These are phyloP conservation scores for Bembecia ichneumoniformis DNA, from an alignment of 2,888 invertebrate species.

Conservation along the genomic window DNA sequence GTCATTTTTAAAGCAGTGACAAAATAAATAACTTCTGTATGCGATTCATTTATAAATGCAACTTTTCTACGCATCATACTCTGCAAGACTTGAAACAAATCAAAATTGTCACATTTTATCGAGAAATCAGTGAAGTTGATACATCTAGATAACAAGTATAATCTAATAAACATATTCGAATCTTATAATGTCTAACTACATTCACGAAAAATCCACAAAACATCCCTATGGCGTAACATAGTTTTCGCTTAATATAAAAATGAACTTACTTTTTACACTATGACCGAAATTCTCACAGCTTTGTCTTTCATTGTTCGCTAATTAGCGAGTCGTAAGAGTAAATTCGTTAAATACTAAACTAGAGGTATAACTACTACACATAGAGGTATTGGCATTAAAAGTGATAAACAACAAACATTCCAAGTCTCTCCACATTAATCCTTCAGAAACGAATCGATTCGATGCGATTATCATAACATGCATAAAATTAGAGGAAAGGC, in stretches of 20 bases:
- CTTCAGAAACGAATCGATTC: too few relatives aligned
- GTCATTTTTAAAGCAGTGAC: too few relatives aligned
- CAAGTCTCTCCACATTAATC: neutral
- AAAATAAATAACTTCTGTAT: too few relatives aligned
- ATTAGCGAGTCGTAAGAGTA: constrained; percentile 61
- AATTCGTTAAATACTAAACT: constrained; percentile 65
- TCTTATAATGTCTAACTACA: constrained; percentile 31
- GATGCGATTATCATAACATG: too few relatives aligned
- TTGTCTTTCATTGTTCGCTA: constrained; percentile 73
- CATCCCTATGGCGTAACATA: constrained; percentile 32
- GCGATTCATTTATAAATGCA: too few relatives aligned
- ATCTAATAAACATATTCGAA: constrained; percentile 11
- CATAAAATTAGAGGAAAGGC: too few relatives aligned
- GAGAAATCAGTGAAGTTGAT: neutral
- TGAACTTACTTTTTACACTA: constrained; percentile 67
- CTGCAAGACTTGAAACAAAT: too few relatives aligned
- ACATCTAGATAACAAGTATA: neutral
- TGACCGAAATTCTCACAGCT: constrained; percentile 70
- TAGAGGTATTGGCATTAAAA: constrained; percentile 40
- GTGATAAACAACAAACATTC: constrained; percentile 9
- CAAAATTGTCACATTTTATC: neutral
- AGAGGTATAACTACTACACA: constrained; percentile 48
- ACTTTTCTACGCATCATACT: too few relatives aligned
- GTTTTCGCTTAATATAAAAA: constrained; percentile 51
- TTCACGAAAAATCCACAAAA: constrained; percentile 35